Evolutionary conservation across 1,140 invertebrate species (phyloP), one percentile per base, ranked within the genome.

Genomic region (Papilio dardanus): DNA sequence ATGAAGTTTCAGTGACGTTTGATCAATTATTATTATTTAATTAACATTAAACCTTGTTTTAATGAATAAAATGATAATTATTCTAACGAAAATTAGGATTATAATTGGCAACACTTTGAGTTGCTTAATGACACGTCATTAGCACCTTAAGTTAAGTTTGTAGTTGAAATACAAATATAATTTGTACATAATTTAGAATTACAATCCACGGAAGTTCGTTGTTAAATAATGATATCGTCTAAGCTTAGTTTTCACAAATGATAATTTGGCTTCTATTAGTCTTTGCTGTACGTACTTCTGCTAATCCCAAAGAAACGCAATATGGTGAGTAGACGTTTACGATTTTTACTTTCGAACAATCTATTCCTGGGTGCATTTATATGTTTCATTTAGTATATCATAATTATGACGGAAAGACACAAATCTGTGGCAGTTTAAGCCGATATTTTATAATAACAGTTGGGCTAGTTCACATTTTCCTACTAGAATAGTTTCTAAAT

Each of bases 311-410:
- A 24, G 76, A 83, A 24, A 28, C 74, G 6, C 75, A 77, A 24
- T 86, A 77, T 66, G 84, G 84, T 84, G 75, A 79, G 81, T 77
- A 69, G 4, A 33, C n/a, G n/a, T 19, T 21, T 0, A 66, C 24
- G 7, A 3, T 19, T 19, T 46, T 16, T 19, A 10, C 16, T 19
- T 19, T 5, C 40, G 4, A 46, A 16, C 16, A 12, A 46, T 5
- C 5, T 46, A 46, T 19, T 14, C 3, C 35, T 12, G 8, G 35
- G 10, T 37, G 35, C 35, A 37, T 37, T 37, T 37, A 12, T 4
- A 37, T n/a, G n/a, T n/a, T n/a, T n/a, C n/a, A n/a, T n/a, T n/a
- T n/a, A n/a, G n/a, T n/a, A n/a, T n/a, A n/a, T n/a, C n/a, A n/a
- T n/a, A n/a, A n/a, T n/a, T n/a, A n/a, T 14, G 10, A 37, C 8